Conservation (phyloP, 2,888 invertebrate species). For the Hydriomena furcata region DNA sequence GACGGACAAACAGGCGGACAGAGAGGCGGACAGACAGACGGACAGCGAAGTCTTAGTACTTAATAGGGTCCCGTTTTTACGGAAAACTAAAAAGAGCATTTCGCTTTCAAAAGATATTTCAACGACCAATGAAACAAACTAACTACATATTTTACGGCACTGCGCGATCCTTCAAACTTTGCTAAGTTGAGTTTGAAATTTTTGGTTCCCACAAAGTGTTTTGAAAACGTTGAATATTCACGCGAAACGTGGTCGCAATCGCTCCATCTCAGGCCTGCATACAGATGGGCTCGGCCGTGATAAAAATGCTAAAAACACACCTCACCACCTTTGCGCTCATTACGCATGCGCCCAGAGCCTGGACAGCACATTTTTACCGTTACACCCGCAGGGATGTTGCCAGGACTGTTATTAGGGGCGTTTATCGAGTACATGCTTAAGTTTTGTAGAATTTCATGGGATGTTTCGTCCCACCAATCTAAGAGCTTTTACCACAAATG, state of each 20-base stretch:
- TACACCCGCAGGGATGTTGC: slow-evolving; percentile 14
- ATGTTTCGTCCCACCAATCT: too few species aligned
- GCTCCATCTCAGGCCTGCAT: slow-evolving; percentile 31
- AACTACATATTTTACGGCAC: too few species aligned
- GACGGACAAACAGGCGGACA: too few species aligned
- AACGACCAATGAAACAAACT: not conserved
- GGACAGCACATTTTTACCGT: slow-evolving; percentile 39
- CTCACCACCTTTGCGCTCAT: slow-evolving; percentile 43
- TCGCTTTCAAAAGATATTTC: not conserved
- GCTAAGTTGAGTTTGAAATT: slow-evolving; percentile 2
- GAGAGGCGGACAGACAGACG: too few species aligned
- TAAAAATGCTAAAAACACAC: slow-evolving; percentile 46
- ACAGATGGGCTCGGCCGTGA: slow-evolving; percentile 40
- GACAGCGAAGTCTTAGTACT: too few species aligned
- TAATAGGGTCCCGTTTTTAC: too few species aligned
- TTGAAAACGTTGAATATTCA: slow-evolving; percentile 22
- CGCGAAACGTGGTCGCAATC: slow-evolving; percentile 26
- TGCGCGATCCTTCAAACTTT: not conserved
- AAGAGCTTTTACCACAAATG: too few species aligned
- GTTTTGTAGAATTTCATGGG: too few species aligned
- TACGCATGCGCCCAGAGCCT: slow-evolving; percentile 47
- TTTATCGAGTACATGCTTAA: too few species aligned
- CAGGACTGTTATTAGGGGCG: not conserved
- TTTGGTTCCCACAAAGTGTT: slow-evolving; percentile 8
- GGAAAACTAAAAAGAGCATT: not conserved